Base-by-base conservation (phyloP, 1,140 invertebrate genomes). In the Atopsyche davidsoni region DNA sequence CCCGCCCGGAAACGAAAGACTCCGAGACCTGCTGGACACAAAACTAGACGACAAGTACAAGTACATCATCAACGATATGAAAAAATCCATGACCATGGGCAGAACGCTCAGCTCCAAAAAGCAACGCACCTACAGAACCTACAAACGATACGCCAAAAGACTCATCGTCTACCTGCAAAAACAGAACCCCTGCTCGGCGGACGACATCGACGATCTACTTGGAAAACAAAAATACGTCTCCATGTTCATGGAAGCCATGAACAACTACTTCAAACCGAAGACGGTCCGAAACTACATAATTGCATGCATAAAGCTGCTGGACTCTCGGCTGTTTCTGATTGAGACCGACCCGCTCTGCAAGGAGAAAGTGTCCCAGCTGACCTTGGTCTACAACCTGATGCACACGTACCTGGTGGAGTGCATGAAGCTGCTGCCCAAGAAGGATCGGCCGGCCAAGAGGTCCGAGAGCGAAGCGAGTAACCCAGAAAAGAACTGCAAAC, bases 61-160 rank as follows among this genome's bases (percentile, higher is more conserved):
- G 65, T 70, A 70, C 11, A 67, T 74, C 2, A 74, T 74, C 19
- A 71, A 74, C 56, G 70, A 74, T 31, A 73, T 74, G 72, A 74
- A 74, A 55, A 74, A 73, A 60, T 70, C 67, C 2, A 74, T 74
- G 72, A 69, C 64, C 0, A 70, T 70, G 66, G 72, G 72, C 6
- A 63, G 70, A 40, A 71, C 68, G 3, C 59, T 74, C 0, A 68
- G 70, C 31, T 58, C 70, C 2, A 62, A 69, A 44, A 75, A 75
- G 46, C 64, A 70, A 36, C 71, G 72, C 61, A 67, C 64, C 1
- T 75, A 75, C 32, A 57, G 72, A 14, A 73, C 70, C 0, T 74
- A 74, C 53, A 60, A 71, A 25, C 63, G 72, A 14, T 74, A 74
- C 50, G 72, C 72, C 0, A 73, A 72, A 49, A 55, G 70, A 22